phyloP scores from a whole-genome alignment of 2,888 invertebrate genomes.

The Ophion costatus region DNA sequence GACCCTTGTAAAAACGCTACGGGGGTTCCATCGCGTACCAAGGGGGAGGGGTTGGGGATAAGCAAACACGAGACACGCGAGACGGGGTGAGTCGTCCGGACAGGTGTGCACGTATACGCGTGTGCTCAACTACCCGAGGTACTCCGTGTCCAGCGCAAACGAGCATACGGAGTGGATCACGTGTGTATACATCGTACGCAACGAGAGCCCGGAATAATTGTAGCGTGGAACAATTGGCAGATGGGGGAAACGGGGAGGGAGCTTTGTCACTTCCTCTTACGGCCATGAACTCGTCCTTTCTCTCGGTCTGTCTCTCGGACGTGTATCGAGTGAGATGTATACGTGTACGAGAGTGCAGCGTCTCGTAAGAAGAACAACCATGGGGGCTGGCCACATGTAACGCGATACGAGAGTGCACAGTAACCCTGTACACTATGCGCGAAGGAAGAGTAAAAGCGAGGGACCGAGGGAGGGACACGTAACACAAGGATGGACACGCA shows the following conservation, averaged over 20 bases:
- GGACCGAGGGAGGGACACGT: conserved; percentile 29
- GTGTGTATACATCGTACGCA: conserved; percentile 24
- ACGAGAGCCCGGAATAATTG: conserved; percentile 28
- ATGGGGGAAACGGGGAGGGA: background rate
- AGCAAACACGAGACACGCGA: conserved; percentile 11
- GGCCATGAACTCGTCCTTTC: conserved; percentile 35
- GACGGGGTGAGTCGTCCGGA: conserved; percentile 30
- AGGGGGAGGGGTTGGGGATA: background rate
- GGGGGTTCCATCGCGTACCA: conserved; percentile 4
- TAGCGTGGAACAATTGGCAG: conserved; percentile 33
- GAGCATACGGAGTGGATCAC: conserved; percentile 6
- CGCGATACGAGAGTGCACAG: conserved; percentile 46
- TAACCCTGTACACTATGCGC: conserved; percentile 32
- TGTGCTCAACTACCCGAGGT: conserved; percentile 25
- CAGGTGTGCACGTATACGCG: conserved; percentile 51
- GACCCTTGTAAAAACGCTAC: conserved; percentile 17
- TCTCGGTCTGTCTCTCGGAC: conserved; percentile 11
- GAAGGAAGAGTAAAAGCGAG: conserved; percentile 31
- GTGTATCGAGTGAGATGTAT: conserved; percentile 17
- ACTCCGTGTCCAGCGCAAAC: background rate
- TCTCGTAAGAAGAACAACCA: conserved; percentile 31
- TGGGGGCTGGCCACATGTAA: conserved; percentile 36
- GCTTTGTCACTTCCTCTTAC: conserved; percentile 17
- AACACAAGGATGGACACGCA: conserved; percentile 44
- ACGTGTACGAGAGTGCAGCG: conserved; percentile 21